A percentile compares a stretch with the other conserved stretches of the same genome.
These are phyloP conservation scores for Hephaestus fuliginosus DNA, from an alignment of 2,797 vertebrate species.

Conservation along the genomic window DNA sequence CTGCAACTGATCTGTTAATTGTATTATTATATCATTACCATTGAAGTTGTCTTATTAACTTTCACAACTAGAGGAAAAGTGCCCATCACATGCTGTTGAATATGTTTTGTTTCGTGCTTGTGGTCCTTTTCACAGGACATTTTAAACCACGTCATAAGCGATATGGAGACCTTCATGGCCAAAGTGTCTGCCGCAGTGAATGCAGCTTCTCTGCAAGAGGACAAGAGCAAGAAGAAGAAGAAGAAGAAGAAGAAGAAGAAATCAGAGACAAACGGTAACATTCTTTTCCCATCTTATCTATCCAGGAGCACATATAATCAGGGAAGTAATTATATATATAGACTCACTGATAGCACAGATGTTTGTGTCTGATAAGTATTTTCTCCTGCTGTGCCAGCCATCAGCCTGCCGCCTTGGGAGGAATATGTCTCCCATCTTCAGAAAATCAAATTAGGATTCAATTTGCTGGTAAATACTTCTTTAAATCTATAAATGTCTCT, in stretches of 20 bases:
- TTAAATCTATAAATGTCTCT: not conserved
- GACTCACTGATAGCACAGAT: not conserved
- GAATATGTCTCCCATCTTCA: slow-evolving; percentile 81
- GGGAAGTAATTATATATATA: not conserved
- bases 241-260: slow-evolving; percentile 65
- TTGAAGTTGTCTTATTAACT: not conserved
- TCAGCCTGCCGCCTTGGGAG: slow-evolving; percentile 65
- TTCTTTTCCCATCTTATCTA: not conserved
- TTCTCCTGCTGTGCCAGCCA: slow-evolving; percentile 36
- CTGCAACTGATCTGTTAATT: not conserved
- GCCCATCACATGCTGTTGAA: not conserved
- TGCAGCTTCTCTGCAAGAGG: not conserved
- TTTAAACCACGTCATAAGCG: slow-evolving; percentile 84
- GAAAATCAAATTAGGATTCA: slow-evolving; percentile 88
- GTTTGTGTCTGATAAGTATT: not conserved
- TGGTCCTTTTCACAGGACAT: slow-evolving; percentile 77
- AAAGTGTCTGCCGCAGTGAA: slow-evolving; percentile 46
- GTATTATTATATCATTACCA: not conserved
- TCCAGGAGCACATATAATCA: not conserved
- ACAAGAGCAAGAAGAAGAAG: slow-evolving; percentile 68
- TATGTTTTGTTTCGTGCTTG: not conserved
- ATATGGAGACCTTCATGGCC: slow-evolving; percentile 81
- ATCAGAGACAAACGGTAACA: slow-evolving; percentile 61
- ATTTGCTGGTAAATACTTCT: slow-evolving; percentile 82
- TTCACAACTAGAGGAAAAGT: not conserved